Base-by-base conservation (phyloP, 1,140 invertebrate genomes). In the Lycorma delicatula region DNA sequence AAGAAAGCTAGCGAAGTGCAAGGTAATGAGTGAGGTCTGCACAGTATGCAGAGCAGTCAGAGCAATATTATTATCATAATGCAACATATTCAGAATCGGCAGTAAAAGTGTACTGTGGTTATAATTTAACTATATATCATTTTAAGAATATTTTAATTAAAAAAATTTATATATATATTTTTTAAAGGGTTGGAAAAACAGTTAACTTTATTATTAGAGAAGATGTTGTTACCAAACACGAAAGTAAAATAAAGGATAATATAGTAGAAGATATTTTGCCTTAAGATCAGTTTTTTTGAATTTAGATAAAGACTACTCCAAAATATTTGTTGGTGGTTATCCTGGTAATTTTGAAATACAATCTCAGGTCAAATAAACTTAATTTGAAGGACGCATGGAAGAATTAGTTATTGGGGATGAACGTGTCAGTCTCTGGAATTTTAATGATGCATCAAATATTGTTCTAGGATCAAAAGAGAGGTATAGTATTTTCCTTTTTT, bases 351-450 rank as follows among this genome's bases (percentile, higher is more conserved):
- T 82, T 59, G 78, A 82, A 44, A 78, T 89, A 2, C 89, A 87
- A 56, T 70, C 79, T 3, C 77, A 73, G 0, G 75, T 96, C 2
- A 79, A 76, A 7, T 80, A 83, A 41, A 82, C 79, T 3, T 84
- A 82, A 0, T 98, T 94, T 69, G 82, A 85, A 47, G 96, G 96
- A 3, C 79, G 86, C 63, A 88, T 98, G 58, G 94, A 98, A 69
- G 91, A 93, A 51, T 70, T 98, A 0, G 79, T 83, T 50, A 87
- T 98, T 61, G 93, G 93, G 18, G 89, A 93, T 27, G 84, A 83
- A 12, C 86, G 84, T 3, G 81, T 97, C 13, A 94, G 94, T 0
- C 77, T 98, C 12, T 98, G 95, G 95, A 98, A 98, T 74, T 96
- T 96, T 66, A 75, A 83, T 6, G 83, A 87, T 38, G 85, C 81